phyloP scores from a whole-genome alignment of 2,113 vertebrate genomes.

The Platichthys flesus region DNA sequence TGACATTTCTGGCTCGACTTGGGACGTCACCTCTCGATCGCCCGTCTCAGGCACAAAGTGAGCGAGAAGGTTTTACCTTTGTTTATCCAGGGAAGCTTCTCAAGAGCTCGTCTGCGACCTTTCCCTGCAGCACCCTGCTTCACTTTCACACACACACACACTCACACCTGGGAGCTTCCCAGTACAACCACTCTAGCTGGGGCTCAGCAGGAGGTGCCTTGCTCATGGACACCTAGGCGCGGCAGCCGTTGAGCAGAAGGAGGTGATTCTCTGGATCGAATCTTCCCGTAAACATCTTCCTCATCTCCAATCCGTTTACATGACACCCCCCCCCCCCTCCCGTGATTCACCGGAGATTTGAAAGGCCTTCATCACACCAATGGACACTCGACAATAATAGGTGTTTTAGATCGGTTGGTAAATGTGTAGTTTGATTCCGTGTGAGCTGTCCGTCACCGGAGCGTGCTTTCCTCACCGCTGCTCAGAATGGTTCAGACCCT shows the following conservation, averaged over 20 bases:
- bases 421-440: slow-evolving; percentile 56
- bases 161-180: slow-evolving; percentile 9
- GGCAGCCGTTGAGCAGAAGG: slow-evolving; percentile 32
- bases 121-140: no score
- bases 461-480: slow-evolving; percentile 53
- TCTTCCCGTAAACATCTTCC: slow-evolving; percentile 26
- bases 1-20: slow-evolving; percentile 37
- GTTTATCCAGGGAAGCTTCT: slow-evolving; percentile 56
- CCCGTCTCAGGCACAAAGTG: slow-evolving; percentile 37
- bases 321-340: background rate
- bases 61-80: slow-evolving; percentile 32
- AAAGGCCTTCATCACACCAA: slow-evolving; percentile 37
- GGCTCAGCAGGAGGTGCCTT: slow-evolving; percentile 68
- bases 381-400: slow-evolving; percentile 28
- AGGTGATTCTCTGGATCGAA: slow-evolving; percentile 12
- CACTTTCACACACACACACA: no score
- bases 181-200: slow-evolving; percentile 7
- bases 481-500: slow-evolving; percentile 21
- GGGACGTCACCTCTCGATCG: slow-evolving; percentile 27
- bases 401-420: slow-evolving; percentile 43
- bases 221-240: slow-evolving; percentile 67
- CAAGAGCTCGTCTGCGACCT: background rate
- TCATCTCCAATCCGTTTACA: slow-evolving; percentile 2
- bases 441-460: slow-evolving; percentile 51
- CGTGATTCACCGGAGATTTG: slow-evolving; percentile 7